These are phyloP conservation scores for Camelus dromedarius DNA, from an alignment of 2,113 vertebrate species.

Conservation along the genomic window DNA sequence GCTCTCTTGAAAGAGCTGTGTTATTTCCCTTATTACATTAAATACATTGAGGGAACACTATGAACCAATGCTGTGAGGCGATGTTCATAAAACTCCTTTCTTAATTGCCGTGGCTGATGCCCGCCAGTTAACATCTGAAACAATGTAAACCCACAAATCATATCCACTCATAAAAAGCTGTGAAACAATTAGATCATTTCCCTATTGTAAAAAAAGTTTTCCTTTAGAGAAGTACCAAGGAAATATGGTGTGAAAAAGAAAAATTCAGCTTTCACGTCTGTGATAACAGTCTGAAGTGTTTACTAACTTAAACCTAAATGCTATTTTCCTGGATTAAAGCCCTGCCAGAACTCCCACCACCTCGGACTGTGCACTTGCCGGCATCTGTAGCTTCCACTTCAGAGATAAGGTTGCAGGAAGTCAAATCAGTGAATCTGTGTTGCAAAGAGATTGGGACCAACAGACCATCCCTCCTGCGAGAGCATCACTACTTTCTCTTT, in stretches of 20 bases:
- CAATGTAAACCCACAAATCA: conserved; percentile 79
- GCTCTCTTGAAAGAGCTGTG: conserved; percentile 74
- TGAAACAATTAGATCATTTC: conserved; percentile 84
- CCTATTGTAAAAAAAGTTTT: conserved; percentile 77
- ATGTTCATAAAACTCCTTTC: conserved; percentile 60
- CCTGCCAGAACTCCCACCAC: neutral
- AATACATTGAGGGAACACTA: conserved; percentile 64
- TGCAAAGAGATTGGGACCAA: neutral
- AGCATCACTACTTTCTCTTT: neutral
- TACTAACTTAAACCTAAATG: neutral
- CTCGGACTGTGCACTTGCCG: too few relatives aligned
- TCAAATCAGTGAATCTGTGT: neutral
- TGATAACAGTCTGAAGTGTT: conserved; percentile 58
- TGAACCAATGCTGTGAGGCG: conserved; percentile 6
- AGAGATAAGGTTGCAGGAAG: neutral
- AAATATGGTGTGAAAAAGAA: conserved; percentile 44
- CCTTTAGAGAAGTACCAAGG: conserved; percentile 51
- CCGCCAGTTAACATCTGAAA: conserved; percentile 78
- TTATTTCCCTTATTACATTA: conserved; percentile 78
- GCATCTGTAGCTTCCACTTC: neutral
- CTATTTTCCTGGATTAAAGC: neutral
- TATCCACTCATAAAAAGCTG: conserved; percentile 76
- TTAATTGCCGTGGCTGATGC: conserved; percentile 61
- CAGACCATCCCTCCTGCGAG: neutral
- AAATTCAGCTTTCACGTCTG: conserved; percentile 50